Base-by-base conservation (phyloP, 23 tunicate species). In the Aplidium turbinatum region DNA sequence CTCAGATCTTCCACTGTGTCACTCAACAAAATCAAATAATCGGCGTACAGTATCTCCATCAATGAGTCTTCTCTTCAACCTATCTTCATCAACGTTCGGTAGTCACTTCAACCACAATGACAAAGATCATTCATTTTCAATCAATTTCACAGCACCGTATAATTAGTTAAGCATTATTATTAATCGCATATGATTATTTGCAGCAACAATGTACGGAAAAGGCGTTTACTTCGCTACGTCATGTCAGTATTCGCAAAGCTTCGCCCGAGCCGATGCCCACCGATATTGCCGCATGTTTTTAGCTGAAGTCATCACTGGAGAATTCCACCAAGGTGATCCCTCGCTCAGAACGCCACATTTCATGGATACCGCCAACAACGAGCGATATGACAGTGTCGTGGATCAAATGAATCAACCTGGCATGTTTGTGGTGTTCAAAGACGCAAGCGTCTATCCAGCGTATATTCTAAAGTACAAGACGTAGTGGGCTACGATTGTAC, bases 191-290 rank as follows among this genome's bases (percentile, higher is more conserved):
- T 55, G 25, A 13, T 6, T 29, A 13, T 26, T 5, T 75, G 46
- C 40, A 80, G 85, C 67, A 1, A 80, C 85, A 0, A 7, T 36
- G 33, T 88, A 2, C 46, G 96, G 96, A 19, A 55, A 69, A 38
- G 96, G 96, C 9, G 96, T 88, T 22, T 88, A 88, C 60, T 88
- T 88, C 64, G 96, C 96, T 27, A 68, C 35, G 0, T 38, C 57
- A 1, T 66, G 87, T 4, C 38, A 32, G 0, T 88, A 88, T 47
- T 88, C 96, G 3, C 38, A 88, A 30, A 67, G 87, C 33, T 88
- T 57, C 38, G 32, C 87, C 2, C 0, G 36, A 5, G 63, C 77
- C 13, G 64, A 50, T 5, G 0, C 45, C 0, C 24, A 33, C 21
- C 58, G 79, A 25, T 23, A 47, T 20, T 31, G 70, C 47, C 55